Conservation (phyloP, 2,888 invertebrate species). For the Parnassius glacialis region DNA sequence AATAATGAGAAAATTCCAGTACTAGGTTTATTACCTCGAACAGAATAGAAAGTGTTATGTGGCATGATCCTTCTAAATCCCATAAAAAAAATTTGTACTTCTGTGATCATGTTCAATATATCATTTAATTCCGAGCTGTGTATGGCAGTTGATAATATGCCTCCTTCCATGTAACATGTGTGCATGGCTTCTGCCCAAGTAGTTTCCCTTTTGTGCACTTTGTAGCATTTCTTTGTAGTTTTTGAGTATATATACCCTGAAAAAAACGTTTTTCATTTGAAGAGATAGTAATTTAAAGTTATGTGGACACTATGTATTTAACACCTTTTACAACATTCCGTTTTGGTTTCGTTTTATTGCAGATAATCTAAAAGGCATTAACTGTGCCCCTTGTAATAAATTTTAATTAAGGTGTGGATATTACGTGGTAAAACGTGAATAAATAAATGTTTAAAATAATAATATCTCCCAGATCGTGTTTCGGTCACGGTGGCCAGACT, state of each 20-base stretch:
- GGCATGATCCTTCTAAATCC: constrained; percentile 8
- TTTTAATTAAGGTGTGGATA: too few species aligned
- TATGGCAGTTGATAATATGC: constrained; percentile 29
- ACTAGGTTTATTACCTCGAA: constrained; percentile 7
- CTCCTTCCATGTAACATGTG: constrained; percentile 39
- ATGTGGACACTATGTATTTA: too few species aligned
- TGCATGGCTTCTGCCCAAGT: constrained; percentile 36
- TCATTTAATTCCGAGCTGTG: constrained; percentile 14
- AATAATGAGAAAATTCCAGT: too few species aligned
- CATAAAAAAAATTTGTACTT: neutral
- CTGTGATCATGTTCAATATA: neutral
- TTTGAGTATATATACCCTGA: constrained; percentile 35
- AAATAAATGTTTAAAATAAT: too few species aligned
- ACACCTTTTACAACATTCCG: too few species aligned
- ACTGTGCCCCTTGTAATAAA: too few species aligned
- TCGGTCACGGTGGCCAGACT: too few species aligned
- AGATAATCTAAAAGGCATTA: too few species aligned
- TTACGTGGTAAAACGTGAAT: too few species aligned
- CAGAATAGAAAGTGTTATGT: constrained; percentile 1
- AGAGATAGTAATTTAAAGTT: too few species aligned
- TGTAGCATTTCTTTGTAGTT: constrained; percentile 36
- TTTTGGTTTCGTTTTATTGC: too few species aligned
- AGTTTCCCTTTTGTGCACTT: constrained; percentile 30
- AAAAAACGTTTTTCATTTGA: constrained; percentile 8
- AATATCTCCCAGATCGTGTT: too few species aligned